These are phyloP conservation scores for Steinernema hermaphroditum DNA, from an alignment of 2,888 invertebrate genomes.

Conservation along the genomic window DNA sequence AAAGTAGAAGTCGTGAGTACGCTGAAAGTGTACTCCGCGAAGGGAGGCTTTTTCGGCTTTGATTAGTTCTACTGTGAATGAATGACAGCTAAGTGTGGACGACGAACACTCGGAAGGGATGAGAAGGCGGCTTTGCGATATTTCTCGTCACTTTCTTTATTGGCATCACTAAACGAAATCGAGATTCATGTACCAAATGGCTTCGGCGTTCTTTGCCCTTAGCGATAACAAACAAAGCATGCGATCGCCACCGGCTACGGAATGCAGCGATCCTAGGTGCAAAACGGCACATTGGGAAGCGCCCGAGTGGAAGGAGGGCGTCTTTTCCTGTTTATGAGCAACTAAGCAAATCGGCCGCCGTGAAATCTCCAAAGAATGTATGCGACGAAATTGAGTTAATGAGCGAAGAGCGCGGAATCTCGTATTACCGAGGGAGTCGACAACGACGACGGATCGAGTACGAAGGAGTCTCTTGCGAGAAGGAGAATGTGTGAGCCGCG, in stretches of 20 bases:
- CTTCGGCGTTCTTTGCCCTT: not conserved
- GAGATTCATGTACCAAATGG: not conserved
- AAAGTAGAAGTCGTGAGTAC: not conserved
- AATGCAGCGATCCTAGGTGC: not conserved
- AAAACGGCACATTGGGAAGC: not conserved
- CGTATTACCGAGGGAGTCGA: slow-evolving; percentile 18
- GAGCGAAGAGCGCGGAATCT: slow-evolving; percentile 29
- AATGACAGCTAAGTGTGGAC: not conserved
- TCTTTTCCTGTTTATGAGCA: not conserved
- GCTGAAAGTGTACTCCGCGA: slow-evolving; percentile 5
- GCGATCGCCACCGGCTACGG: not conserved
- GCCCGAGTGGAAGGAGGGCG: not conserved
- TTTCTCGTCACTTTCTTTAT: slow-evolving; percentile 18
- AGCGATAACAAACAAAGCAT: not conserved
- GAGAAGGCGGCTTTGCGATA: slow-evolving; percentile 11
- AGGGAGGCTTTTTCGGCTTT: not conserved
- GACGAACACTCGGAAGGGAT: not conserved
- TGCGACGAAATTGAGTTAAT: slow-evolving; percentile 30
- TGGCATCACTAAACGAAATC: slow-evolving; percentile 19
- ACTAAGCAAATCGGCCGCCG: not conserved
- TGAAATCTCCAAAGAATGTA: slow-evolving; percentile 23
- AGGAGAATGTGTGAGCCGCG: slow-evolving; percentile 16
- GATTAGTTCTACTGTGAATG: slow-evolving; percentile 21
- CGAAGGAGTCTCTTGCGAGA: slow-evolving; percentile 15
- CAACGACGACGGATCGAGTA: slow-evolving; percentile 21